These are phyloP conservation scores for Ormyrus pomaceus DNA, from an alignment of 2,888 invertebrate genomes.

Conservation along the genomic window DNA sequence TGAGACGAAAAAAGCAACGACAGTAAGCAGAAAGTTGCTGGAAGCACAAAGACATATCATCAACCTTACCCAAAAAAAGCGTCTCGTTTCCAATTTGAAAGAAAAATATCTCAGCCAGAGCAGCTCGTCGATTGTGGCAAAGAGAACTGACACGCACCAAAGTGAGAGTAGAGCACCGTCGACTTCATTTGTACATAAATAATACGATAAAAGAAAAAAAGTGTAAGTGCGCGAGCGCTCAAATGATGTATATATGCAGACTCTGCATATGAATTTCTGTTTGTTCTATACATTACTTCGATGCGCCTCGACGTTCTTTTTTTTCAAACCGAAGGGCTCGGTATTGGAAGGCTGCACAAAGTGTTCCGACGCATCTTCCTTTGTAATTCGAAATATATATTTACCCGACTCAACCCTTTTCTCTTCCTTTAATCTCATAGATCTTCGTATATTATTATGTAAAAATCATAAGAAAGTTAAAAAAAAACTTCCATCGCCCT, in stretches of 20 bases:
- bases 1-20: slow-evolving; percentile 16
- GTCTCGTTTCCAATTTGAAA: not conserved
- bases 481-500: slow-evolving; percentile 51
- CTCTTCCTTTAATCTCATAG: not conserved
- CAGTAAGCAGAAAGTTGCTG: slow-evolving; percentile 9
- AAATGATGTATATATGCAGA: slow-evolving; percentile 26
- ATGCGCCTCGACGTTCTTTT: slow-evolving; percentile 41
- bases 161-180: slow-evolving; percentile 29
- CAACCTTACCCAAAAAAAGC: not conserved
- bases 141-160: slow-evolving; percentile 33
- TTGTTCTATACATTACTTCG: slow-evolving; percentile 38
- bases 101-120: not conserved
- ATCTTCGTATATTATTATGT: not conserved
- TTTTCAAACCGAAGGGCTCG: slow-evolving; percentile 36
- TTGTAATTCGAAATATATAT: not conserved
- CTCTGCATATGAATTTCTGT: slow-evolving; percentile 30
- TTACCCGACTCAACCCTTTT: not conserved
- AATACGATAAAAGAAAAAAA: slow-evolving; percentile 29
- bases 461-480: slow-evolving; percentile 6
- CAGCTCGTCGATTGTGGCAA: not conserved
- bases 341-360: not conserved
- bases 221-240: slow-evolving; percentile 20
- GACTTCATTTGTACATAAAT: slow-evolving; percentile 51
- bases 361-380: too few relatives aligned
- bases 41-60: slow-evolving; percentile 3